phyloP scores from a whole-genome alignment of 2,888 invertebrate genomes.

The Limnephilus lunatus region DNA sequence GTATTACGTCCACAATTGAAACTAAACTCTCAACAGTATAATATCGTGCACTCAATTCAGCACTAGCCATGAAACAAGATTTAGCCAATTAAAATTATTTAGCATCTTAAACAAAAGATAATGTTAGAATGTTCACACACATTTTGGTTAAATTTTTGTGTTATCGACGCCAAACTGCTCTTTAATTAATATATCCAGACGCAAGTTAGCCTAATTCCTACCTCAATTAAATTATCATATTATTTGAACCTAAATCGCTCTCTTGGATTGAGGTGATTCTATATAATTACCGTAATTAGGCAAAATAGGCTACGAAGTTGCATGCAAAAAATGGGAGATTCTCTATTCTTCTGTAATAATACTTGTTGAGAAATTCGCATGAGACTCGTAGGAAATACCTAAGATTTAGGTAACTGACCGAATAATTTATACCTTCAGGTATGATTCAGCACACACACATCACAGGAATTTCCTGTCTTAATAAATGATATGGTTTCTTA shows the following conservation, averaged over 20 bases:
- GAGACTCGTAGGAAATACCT: not conserved
- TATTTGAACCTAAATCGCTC: not conserved
- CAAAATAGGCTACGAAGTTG: not conserved
- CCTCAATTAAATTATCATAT: constrained; percentile 7
- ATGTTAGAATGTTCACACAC: not conserved
- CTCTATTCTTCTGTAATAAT: not conserved
- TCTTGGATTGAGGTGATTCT: not conserved
- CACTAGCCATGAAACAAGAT: not conserved
- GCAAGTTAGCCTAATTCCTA: not conserved
- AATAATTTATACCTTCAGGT: not conserved
- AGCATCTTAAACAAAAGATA: not conserved
- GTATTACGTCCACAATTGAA: not conserved
- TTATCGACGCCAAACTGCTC: not conserved
- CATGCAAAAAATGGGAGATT: not conserved
- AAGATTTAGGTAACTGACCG: constrained; percentile 6
- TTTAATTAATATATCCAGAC: not conserved
- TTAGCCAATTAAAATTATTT: not conserved
- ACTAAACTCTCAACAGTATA: not conserved
- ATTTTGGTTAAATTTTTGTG: not conserved
- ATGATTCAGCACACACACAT: not conserved
- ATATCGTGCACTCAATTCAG: not conserved
- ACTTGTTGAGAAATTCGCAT: not conserved
- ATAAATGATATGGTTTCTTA: too few species aligned
- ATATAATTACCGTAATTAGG: not conserved
- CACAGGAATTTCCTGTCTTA: not conserved